Evolutionary conservation across 2,797 vertebrate genomes (phyloP), one percentile per base, ranked within the genome.

Genomic region (Tokudaia tokunoshimensis): DNA sequence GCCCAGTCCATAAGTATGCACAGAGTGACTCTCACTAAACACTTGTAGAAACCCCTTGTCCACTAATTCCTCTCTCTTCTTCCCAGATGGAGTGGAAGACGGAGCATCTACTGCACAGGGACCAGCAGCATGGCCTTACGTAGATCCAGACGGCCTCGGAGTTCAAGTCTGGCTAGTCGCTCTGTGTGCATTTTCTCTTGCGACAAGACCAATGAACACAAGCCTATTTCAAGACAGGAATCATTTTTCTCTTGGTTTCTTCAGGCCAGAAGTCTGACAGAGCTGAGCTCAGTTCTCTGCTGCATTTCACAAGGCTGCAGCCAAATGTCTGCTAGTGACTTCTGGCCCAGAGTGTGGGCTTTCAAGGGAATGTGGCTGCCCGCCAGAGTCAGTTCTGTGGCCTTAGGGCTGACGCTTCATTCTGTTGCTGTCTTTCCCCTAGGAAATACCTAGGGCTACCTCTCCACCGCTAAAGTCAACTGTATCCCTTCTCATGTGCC

Each of bases 11-110:
- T 31, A n/a, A 24, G 44, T 75, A 7, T 12, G 52, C 37, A n/a
- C 1, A 11, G 12, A 82, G 63, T 72, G 24, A 1, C 55, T 61
- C 52, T 93, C 76, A 44, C 10, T 29, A 83, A 65, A 91, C 72
- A 74, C 50, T n/a, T 24, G 29, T 1, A 61, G 91, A 76, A 47
- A 41, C 50, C 44, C 70, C 50, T 13, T n/a, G 61, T 29, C 90
- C 37, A 6, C 34, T 37, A 44, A 95, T 37, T 74, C 41, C 67
- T 75, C 3, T 1, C 22, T n/a, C 47, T 59, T 89, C 29, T 81
- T 57, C 52, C 50, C 1, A 0, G 13, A 13, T 20, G 17, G 24
- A 72, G 47, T 0, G 1, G 63, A 50, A 88, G 57, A 31, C 1
- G 75, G 44, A 22, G 12, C 59, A 1, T 7, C n/a, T 2, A n/a